These are phyloP conservation scores for Zaprionus lineosus DNA, from an alignment of 2,888 invertebrate species.

Conservation along the genomic window DNA sequence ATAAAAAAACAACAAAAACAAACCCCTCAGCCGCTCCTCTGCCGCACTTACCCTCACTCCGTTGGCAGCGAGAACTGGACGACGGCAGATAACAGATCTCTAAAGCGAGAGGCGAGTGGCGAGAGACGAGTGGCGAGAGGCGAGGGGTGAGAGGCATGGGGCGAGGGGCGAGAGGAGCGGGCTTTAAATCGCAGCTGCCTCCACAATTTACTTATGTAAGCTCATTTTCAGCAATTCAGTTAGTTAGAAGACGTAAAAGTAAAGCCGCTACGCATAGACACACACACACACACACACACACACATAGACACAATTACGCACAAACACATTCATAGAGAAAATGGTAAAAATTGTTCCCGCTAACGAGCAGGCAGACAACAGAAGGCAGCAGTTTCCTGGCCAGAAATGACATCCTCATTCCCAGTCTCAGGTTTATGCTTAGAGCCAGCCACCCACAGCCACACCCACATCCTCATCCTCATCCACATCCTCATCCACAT, in stretches of 20 bases:
- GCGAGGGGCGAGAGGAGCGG: constrained; percentile 21
- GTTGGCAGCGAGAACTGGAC: constrained; percentile 9
- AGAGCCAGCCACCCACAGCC: constrained; percentile 1
- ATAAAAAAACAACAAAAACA: too few relatives aligned
- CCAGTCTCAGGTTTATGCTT: neutral
- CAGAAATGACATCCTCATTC: constrained; percentile 56
- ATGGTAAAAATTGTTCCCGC: constrained; percentile 32
- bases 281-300: neutral
- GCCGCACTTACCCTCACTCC: too few relatives aligned
- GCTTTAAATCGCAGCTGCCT: constrained; percentile 46
- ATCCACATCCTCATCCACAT: neutral
- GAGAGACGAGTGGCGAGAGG: too few relatives aligned
- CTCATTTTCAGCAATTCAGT: constrained; percentile 62
- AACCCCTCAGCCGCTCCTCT: too few relatives aligned
- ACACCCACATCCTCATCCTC: neutral
- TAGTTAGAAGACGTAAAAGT: constrained; percentile 58
- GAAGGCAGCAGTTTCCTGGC: constrained; percentile 54
- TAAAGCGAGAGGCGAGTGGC: too few relatives aligned
- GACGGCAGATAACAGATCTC: constrained; percentile 45
- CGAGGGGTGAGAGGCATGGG: too few relatives aligned
- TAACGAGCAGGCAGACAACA: constrained; percentile 51
- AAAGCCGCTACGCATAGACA: constrained; percentile 29
- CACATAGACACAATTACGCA: neutral
- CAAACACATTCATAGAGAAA: constrained; percentile 12
- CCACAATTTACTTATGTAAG: constrained; percentile 47